Base-by-base conservation (phyloP, 2,113 vertebrate genomes). In the Hypomesus transpacificus region DNA sequence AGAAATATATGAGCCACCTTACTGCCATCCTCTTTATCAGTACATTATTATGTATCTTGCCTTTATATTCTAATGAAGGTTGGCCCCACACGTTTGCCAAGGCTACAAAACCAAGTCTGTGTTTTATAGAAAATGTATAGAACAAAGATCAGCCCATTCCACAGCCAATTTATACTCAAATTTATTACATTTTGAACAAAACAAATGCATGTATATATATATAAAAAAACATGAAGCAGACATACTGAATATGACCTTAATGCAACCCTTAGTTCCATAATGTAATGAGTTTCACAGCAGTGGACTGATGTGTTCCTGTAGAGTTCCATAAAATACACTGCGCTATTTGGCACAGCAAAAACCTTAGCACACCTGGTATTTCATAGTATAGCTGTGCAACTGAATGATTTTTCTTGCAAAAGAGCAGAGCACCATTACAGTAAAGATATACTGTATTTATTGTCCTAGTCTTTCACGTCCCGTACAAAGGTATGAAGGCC, bases 121-220 rank as follows among this genome's bases (percentile, higher is more conserved):
- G 24, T 26, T 14, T 31, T 67, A 26, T 26, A 26, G 24, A 34
- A 34, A 34, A 34, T 52, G 67, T 14, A 26, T 26, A 26, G 24
- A 13, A 59, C 20, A 59, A 13, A 34, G 16, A 18, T 18, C 17
- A 26, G 56, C 14, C 13, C 79, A 67, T 66, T 50, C 67, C 78
- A 75, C 75, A 52, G 68, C 69, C 34, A 77, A 77, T 71, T 74
- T 67, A 68, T 69, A 16, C 77, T 70, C 76, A 73, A 82, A 83
- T 88, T 87, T 84, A 85, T 85, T 86, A 87, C 69, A 84, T 67
- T 31, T 56, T 65, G 28, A 52, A 73, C 50, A 31, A 34, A 66
- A 60, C 26, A 17, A 34, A 66, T 54, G n/a, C 53, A 58, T 46
- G 63, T 65, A 72, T 61, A 64, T 65, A 72, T 61, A 64, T 24